Percentiles rank a stretch among this genome's conserved stretches.
Evolutionary conservation across 1,140 invertebrate species (phyloP).

Genomic region (Ceratoteleas bidentatus): DNA sequence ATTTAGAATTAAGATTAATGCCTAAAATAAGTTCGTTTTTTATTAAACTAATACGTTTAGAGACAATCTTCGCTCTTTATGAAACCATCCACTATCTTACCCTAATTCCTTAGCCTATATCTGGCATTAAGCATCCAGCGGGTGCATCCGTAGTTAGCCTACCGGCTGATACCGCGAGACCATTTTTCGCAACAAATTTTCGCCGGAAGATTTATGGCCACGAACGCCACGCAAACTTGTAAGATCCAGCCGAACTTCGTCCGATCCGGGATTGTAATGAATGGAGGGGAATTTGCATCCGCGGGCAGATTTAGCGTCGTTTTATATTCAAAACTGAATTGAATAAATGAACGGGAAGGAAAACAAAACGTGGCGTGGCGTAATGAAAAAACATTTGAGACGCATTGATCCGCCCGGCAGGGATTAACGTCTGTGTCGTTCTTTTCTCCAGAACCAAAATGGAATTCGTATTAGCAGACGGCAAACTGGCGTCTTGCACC

Average conservation of each 20-base stretch:
- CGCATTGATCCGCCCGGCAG: conserved; percentile 26
- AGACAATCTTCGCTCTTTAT: too few relatives aligned
- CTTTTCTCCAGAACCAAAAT: too few relatives aligned
- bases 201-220: conserved; percentile 30
- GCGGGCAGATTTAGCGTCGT: conserved; percentile 36
- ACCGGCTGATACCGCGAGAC: background rate
- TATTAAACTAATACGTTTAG: too few relatives aligned
- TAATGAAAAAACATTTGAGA: conserved; percentile 30
- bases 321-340: conserved; percentile 54
- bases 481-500: too few relatives aligned
- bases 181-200: conserved; percentile 38
- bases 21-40: too few relatives aligned
- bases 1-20: too few relatives aligned
- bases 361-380: conserved; percentile 5
- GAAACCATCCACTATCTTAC: too few relatives aligned
- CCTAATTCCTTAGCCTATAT: too few relatives aligned
- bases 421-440: conserved; percentile 28
- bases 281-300: conserved; percentile 29
- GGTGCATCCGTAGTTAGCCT: background rate
- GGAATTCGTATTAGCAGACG: too few relatives aligned
- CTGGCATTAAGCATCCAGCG: too few relatives aligned
- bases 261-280: conserved; percentile 37
- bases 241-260: conserved; percentile 30
- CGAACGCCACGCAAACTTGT: conserved; percentile 18
- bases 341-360: conserved; percentile 45